phyloP scores from a whole-genome alignment of 2,888 invertebrate genomes.

The Dasypolia templi region DNA sequence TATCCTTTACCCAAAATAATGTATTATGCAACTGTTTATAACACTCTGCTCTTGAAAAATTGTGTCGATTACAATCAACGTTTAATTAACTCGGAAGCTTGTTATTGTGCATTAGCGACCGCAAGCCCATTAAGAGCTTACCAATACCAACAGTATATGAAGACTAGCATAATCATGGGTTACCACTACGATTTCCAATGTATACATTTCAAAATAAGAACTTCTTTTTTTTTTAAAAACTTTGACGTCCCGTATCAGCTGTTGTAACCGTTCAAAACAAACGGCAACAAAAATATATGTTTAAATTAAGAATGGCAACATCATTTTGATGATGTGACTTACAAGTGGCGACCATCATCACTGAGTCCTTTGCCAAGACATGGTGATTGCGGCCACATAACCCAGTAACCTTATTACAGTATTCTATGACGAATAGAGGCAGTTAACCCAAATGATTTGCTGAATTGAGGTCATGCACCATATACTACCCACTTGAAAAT shows the following conservation, averaged over 20 bases:
- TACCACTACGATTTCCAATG: background rate
- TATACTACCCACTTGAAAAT: constrained; percentile 39
- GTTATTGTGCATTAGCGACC: constrained; percentile 23
- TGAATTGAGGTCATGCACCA: constrained; percentile 31
- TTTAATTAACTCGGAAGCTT: constrained; percentile 15
- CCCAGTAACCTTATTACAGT: background rate
- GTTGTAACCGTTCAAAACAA: too few species aligned
- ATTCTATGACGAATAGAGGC: background rate
- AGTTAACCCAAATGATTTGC: constrained; percentile 24
- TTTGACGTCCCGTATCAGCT: too few species aligned
- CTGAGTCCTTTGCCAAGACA: background rate
- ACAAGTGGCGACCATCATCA: background rate
- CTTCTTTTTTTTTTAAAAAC: background rate
- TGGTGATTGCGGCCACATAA: background rate
- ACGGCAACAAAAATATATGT: background rate
- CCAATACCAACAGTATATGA: constrained; percentile 4
- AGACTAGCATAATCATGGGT: constrained; percentile 3
- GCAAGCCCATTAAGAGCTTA: constrained; percentile 16
- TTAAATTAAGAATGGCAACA: background rate
- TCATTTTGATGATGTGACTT: background rate
- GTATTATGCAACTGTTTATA: background rate
- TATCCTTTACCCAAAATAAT: background rate
- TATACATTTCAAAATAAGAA: background rate
- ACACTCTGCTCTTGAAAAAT: background rate
- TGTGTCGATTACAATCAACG: constrained; percentile 26